Evolutionary conservation across 1,140 invertebrate genomes (phyloP).

Genomic region (Acromyrmex echinatior): DNA sequence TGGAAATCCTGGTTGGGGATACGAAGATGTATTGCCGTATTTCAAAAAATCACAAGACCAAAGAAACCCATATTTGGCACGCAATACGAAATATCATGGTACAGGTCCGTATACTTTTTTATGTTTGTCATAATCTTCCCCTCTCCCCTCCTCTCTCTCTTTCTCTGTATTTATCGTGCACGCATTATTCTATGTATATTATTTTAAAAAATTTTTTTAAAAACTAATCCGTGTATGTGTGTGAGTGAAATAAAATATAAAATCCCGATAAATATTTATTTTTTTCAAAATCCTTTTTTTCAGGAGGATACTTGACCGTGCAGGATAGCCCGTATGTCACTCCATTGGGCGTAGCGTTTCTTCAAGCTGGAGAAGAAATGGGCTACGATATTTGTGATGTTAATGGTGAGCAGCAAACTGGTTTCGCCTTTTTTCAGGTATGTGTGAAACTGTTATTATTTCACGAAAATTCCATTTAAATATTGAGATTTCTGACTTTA

Average conservation of each 20-base stretch:
- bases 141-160: no score
- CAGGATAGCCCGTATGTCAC: slow-evolving; percentile 94
- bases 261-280: not conserved
- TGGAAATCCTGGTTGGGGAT: slow-evolving; percentile 96
- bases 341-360: slow-evolving; percentile 92
- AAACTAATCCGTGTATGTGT: no score
- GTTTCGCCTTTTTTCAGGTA: slow-evolving; percentile 92
- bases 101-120: slow-evolving; percentile 87
- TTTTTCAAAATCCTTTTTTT: slow-evolving; percentile 70
- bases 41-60: slow-evolving; percentile 96
- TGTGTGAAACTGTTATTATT: no score
- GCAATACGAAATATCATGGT: slow-evolving; percentile 90
- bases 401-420: slow-evolving; percentile 93
- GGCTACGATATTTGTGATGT: slow-evolving; percentile 94
- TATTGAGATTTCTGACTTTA: slow-evolving; percentile 88
- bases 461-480: no score
- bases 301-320: slow-evolving; percentile 93
- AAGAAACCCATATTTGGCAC: slow-evolving; percentile 93
- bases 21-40: slow-evolving; percentile 94
- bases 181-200: no score
- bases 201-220: no score
- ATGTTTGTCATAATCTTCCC: not conserved
- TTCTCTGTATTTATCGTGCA: no score
- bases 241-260: no score
- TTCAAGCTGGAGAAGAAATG: slow-evolving; percentile 96